phyloP scores from a whole-genome alignment of 2,888 invertebrate species.

The Lapara coniferarum region DNA sequence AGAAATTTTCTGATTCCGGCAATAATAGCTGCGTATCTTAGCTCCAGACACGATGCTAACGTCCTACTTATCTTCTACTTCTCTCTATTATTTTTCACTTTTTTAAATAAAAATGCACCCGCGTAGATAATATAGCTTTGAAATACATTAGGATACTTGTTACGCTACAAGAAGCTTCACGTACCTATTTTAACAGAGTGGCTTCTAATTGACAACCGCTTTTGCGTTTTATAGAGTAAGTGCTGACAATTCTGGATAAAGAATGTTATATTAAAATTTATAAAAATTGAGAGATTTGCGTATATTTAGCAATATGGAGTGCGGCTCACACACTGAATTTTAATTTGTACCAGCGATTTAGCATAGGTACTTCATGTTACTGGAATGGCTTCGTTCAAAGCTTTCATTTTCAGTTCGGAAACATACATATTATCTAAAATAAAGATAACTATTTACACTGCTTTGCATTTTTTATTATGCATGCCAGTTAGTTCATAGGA shows the following conservation, averaged over 20 bases:
- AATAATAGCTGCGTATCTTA: constrained; percentile 73
- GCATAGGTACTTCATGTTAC: constrained; percentile 63
- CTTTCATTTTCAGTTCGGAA: constrained; percentile 75
- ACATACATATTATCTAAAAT: constrained; percentile 45
- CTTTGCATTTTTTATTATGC: constrained; percentile 83
- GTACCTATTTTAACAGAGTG: constrained; percentile 66
- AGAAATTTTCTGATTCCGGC: constrained; percentile 67
- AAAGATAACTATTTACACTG: constrained; percentile 70
- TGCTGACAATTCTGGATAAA: constrained; percentile 63
- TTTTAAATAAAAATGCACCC: constrained; percentile 79
- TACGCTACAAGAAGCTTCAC: constrained; percentile 77
- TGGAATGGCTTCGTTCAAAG: constrained; percentile 81
- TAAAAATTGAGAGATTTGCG: constrained; percentile 61
- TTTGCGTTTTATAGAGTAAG: constrained; percentile 65
- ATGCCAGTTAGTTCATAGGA: constrained; percentile 79
- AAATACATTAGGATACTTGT: constrained; percentile 63
- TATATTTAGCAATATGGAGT: constrained; percentile 72
- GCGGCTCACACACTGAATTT: constrained; percentile 71
- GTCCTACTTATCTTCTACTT: constrained; percentile 76
- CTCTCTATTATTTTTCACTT: constrained; percentile 76
- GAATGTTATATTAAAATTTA: constrained; percentile 43
- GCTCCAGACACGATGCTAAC: constrained; percentile 80
- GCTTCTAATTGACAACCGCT: constrained; percentile 75
- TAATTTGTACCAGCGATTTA: constrained; percentile 60
- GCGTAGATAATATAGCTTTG: constrained; percentile 79